Evolutionary conservation across 2,113 vertebrate species (phyloP).

Genomic region (Trematomus loennbergii): DNA sequence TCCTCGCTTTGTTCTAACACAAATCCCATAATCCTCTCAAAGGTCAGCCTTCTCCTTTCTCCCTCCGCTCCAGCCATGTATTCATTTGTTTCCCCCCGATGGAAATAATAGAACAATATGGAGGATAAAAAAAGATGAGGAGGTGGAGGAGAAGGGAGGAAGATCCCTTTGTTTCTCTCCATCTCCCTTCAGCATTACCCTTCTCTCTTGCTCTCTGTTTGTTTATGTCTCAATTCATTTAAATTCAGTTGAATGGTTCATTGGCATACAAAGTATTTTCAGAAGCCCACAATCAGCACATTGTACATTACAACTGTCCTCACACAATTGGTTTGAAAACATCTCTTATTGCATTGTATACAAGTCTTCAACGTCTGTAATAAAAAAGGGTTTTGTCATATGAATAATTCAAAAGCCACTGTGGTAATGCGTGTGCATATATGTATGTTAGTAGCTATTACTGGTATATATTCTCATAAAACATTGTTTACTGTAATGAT

Average conservation of each 20-base stretch:
- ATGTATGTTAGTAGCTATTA: not conserved
- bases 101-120: slow-evolving; percentile 65
- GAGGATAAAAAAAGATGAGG: slow-evolving; percentile 50
- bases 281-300: slow-evolving; percentile 35
- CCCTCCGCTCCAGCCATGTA: slow-evolving; percentile 12
- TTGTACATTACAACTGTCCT: slow-evolving; percentile 1
- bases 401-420: slow-evolving; percentile 26
- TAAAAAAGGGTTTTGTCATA: not conserved
- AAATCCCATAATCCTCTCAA: slow-evolving; percentile 79
- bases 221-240: slow-evolving; percentile 52
- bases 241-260: slow-evolving; percentile 51
- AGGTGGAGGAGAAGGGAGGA: slow-evolving; percentile 39
- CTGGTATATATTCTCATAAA: too few species aligned
- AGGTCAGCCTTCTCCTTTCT: slow-evolving; percentile 68
- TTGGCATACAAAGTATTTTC: slow-evolving; percentile 24
- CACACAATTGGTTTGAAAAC: slow-evolving; percentile 6
- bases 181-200: slow-evolving; percentile 44
- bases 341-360: not conserved
- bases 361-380: slow-evolving; percentile 15
- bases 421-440: not conserved
- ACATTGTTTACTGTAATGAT: too few species aligned
- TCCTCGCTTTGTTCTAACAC: slow-evolving; percentile 65
- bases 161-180: slow-evolving; percentile 53
- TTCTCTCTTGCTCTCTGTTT: slow-evolving; percentile 1
- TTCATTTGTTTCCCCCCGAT: slow-evolving; percentile 52